Conservation (phyloP, 2,888 invertebrate genomes). For the Dyspetes luteomarginatus region DNA sequence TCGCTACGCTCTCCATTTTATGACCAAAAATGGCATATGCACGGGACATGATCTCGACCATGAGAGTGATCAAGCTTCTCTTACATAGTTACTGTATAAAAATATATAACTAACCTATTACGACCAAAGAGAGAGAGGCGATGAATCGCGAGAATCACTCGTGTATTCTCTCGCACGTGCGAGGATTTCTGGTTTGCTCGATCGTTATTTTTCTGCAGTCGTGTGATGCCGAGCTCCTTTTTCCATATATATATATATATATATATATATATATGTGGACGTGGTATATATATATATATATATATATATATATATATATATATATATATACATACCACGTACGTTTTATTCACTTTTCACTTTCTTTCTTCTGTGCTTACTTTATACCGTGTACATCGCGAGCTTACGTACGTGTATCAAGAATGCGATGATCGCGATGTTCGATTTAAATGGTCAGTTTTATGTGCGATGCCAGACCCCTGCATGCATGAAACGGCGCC, state of each 20-base stretch:
- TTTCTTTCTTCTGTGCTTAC: constrained; percentile 27
- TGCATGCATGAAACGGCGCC: constrained; percentile 6
- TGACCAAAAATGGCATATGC: constrained; percentile 58
- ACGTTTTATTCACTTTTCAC: constrained; percentile 12
- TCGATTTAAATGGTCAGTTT: constrained; percentile 62
- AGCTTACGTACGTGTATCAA: constrained; percentile 65
- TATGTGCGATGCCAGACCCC: constrained; percentile 27
- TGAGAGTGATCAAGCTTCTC: constrained; percentile 30
- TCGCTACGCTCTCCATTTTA: constrained; percentile 46
- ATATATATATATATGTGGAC: not conserved
- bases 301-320: not conserved
- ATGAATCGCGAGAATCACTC: constrained; percentile 43
- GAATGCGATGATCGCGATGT: constrained; percentile 62
- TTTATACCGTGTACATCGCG: constrained; percentile 48
- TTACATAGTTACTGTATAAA: constrained; percentile 4
- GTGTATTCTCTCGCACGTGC: constrained; percentile 44
- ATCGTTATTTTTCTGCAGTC: constrained; percentile 19
- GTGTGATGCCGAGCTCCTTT: constrained; percentile 26
- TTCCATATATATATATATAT: not conserved
- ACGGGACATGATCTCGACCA: not conserved
- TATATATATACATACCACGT: not conserved
- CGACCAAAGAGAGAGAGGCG: constrained; percentile 35
- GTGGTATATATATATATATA: not conserved
- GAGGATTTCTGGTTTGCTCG: constrained; percentile 44
- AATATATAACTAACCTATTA: not conserved